Percentiles rank a stretch among this genome's conserved stretches.
These are phyloP conservation scores for Agrotis puta DNA, from an alignment of 2,888 invertebrate species.

Conservation along the genomic window DNA sequence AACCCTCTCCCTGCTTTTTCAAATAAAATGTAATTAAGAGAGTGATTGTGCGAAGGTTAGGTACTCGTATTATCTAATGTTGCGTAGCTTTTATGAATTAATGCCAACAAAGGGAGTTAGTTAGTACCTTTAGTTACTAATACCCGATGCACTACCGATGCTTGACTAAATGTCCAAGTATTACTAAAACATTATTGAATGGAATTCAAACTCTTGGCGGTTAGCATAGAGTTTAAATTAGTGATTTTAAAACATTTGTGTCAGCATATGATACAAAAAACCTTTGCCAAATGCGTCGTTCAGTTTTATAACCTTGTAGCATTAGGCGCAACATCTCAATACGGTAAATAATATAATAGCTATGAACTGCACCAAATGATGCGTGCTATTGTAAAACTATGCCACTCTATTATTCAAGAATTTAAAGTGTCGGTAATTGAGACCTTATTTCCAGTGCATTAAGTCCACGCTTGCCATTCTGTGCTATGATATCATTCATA, in stretches of 20 bases:
- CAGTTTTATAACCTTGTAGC: background rate
- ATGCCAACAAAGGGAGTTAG: background rate
- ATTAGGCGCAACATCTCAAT: background rate
- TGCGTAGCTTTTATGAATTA: background rate
- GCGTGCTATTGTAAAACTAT: conserved; percentile 17
- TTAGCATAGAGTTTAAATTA: background rate
- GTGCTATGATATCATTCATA: conserved; percentile 59
- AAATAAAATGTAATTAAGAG: too few species aligned
- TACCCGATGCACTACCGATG: background rate
- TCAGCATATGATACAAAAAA: background rate
- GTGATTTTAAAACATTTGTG: background rate
- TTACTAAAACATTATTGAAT: background rate
- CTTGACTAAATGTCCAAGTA: background rate
- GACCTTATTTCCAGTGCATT: conserved; percentile 31
- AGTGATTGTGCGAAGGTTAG: background rate
- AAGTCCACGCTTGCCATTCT: conserved; percentile 24
- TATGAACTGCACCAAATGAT: background rate
- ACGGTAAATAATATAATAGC: background rate
- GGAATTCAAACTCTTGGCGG: background rate
- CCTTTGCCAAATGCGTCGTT: background rate
- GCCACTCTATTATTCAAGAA: conserved; percentile 4
- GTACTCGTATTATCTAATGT: background rate
- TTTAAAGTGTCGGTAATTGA: conserved; percentile 41
- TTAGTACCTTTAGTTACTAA: too few species aligned
- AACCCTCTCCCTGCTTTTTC: too few species aligned